Evolutionary conservation across 2,888 invertebrate genomes (phyloP).

Genomic region (Homarus gammarus): DNA sequence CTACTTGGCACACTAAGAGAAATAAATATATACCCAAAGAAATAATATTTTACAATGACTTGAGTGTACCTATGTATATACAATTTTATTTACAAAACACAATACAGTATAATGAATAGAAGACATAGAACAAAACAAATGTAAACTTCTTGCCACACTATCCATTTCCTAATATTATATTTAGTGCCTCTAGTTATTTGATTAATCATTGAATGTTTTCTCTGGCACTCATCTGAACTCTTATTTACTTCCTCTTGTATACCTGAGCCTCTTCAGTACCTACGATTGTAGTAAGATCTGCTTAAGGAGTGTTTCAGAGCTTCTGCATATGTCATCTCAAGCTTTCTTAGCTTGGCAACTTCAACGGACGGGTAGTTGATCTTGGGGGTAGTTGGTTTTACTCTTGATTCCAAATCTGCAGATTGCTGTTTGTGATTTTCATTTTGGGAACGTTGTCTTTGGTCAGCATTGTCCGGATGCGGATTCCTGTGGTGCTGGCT

Average conservation of each 20-base stretch:
- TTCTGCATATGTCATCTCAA: slow-evolving; percentile 92
- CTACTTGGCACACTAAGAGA: slow-evolving; percentile 66
- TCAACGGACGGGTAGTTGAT: slow-evolving; percentile 83
- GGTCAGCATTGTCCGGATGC: neutral
- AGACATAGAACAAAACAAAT: neutral
- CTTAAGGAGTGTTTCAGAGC: slow-evolving; percentile 81
- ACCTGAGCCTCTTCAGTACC: slow-evolving; percentile 44
- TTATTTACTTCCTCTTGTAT: neutral
- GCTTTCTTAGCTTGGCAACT: slow-evolving; percentile 88
- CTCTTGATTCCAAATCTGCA: slow-evolving; percentile 14
- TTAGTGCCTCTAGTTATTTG: neutral
- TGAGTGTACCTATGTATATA: slow-evolving; percentile 42
- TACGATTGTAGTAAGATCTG: slow-evolving; percentile 47
- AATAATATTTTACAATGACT: slow-evolving; percentile 40
- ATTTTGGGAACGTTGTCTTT: neutral
- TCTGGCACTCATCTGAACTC: neutral
- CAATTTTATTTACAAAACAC: slow-evolving; percentile 50
- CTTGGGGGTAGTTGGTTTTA: slow-evolving; percentile 43
- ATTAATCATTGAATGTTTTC: neutral
- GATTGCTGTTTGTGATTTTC: slow-evolving; percentile 12
- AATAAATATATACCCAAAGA: slow-evolving; percentile 46
- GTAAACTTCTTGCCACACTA: slow-evolving; percentile 4
- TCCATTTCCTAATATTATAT: neutral
- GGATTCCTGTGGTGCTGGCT: neutral
- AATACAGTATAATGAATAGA: no score